Base-by-base conservation (phyloP, 2,888 invertebrate species). In the Luperina testacea region DNA sequence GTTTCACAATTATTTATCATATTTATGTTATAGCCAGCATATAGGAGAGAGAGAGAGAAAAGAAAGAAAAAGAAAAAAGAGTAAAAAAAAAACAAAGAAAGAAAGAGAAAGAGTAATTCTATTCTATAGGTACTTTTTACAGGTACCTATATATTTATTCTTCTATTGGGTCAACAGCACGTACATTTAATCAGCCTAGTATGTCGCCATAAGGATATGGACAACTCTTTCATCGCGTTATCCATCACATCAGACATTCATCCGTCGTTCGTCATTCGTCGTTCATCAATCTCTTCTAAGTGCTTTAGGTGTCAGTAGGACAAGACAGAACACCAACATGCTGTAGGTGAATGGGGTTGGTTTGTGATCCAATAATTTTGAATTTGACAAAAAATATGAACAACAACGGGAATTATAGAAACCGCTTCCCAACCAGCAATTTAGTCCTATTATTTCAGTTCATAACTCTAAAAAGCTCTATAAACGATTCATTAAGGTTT, bases 1-100 rank as follows among this genome's bases (percentile, higher is more conserved):
- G 38, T 57, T 70, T 57, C 27, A 64, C 11, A 53, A 45, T 32
- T 51, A 48, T 59, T 38, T n/a, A 78, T 75, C 42, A 38, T 51
- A 38, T 51, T 42, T 24, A 27, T n/a, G n/a, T 6, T 27, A 15
- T 13, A 20, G 6, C 9, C 3, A 51, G 15, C 8, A 15, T 51
- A 8, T 8, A n/a, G n/a, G n/a, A n/a, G n/a, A n/a, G n/a, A n/a
- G n/a, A n/a, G n/a, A n/a, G n/a, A n/a, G n/a, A n/a, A n/a, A n/a
- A n/a, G n/a, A n/a, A n/a, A n/a, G n/a, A n/a, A n/a, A n/a, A n/a
- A n/a, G n/a, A n/a, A n/a, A n/a, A n/a, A n/a, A n/a, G n/a, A n/a
- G n/a, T n/a, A n/a, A n/a, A n/a, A n/a, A n/a, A n/a, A n/a, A n/a
- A n/a, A n/a, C n/a, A n/a, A n/a, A n/a, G n/a, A n/a, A n/a, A n/a